These are phyloP conservation scores for Amblyopsis hoosieri DNA, from an alignment of 2,797 vertebrate genomes.

Conservation along the genomic window DNA sequence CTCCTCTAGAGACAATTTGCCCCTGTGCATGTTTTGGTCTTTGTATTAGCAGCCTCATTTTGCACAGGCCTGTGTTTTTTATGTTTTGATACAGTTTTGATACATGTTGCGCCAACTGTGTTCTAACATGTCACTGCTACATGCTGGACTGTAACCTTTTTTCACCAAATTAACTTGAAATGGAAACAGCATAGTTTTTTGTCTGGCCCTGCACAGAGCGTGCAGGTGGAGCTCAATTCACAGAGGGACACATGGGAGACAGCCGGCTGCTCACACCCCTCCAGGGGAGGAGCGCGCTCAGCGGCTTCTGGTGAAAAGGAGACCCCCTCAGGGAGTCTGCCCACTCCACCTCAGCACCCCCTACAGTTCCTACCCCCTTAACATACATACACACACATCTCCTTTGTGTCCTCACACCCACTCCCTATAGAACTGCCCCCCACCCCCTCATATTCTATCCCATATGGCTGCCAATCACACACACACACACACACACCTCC, in stretches of 20 bases:
- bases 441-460: not conserved
- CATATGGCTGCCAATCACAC: not conserved
- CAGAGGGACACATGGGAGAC: constrained; percentile 3
- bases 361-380: constrained; percentile 14
- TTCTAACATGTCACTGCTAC: not conserved
- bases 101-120: no score
- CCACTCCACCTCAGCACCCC: not conserved
- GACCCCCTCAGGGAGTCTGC: not conserved
- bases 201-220: not conserved
- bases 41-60: no score
- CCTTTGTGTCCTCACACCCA: constrained; percentile 17
- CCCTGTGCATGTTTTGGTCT: no score
- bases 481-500: constrained; percentile 14
- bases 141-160: not conserved
- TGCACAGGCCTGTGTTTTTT: no score
- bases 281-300: not conserved
- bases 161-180: not conserved
- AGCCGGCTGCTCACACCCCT: not conserved
- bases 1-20: no score
- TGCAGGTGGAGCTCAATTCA: not conserved
- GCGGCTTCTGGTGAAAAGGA: not conserved
- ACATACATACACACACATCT: constrained; percentile 20
- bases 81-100: no score
- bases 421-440: constrained; percentile 34
- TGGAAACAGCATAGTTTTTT: not conserved